Base-by-base conservation (phyloP, 2,888 invertebrate species). In the Hartigia nigra region DNA sequence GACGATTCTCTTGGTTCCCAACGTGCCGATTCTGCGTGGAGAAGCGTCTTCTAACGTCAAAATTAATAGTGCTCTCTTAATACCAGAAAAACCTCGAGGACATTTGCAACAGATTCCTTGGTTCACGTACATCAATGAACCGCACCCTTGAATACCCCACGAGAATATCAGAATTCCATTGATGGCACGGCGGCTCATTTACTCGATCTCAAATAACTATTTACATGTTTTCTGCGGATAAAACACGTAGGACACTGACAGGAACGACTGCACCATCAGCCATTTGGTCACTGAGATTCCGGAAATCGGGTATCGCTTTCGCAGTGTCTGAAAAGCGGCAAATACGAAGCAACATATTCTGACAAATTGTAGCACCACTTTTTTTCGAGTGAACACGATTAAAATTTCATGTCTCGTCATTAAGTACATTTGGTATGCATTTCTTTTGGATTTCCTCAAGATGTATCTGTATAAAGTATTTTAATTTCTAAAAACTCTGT, bases 211-310 rank as follows among this genome's bases (percentile, higher is more conserved):
- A 31, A 34, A 34, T 34, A 72, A 72, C 72, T 72, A 72, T 31
- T 72, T 72, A 72, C 72, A 72, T 72, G 31, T 72, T 34, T 72
- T 72, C 72, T 31, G 32, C 72, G 72, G 32, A 72, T 14, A 72
- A n/a, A 72, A 72, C 32, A 72, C 55, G 55, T 55, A 72, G 31
- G 72, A 31, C 31, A 72, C 31, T 72, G 72, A 72, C 72, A 72
- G 72, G 31, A 72, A 31, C 31, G 32, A 72, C 72, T 31, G 12
- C 72, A 72, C 31, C 31, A 72, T 72, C 72, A 34, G 72, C 72
- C 72, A 72, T 72, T 72, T 34, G 72, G 72, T 75, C 72, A 75
- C 75, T 75, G 36, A 31, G 75, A 34, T 75, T 37, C 75, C 75
- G 75, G 75, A 75, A 37, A n/a, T 37, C 12, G n/a, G n/a, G 12